Base-by-base conservation (phyloP, 2,113 vertebrate genomes). In the Cinclus cinclus region DNA sequence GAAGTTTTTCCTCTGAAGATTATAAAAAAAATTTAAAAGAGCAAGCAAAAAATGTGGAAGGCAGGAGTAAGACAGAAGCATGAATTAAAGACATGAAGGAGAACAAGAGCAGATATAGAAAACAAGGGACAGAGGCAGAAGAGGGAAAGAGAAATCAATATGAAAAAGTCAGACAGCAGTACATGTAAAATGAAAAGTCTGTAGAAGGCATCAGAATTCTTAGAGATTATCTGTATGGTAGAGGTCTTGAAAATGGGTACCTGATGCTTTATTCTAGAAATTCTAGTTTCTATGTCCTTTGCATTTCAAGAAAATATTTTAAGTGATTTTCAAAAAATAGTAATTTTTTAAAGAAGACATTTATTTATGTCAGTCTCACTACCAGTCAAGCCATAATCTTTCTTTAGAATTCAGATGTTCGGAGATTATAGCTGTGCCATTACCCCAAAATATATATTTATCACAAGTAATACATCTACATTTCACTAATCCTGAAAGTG, bases 361-460 rank as follows among this genome's bases (percentile, higher is more conserved):
- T 92, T 94, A 84, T 62, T 85, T 35, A 10, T 88, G 64, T 80
- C 55, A 79, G 80, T 69, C 56, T 80, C 58, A 56, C 28, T 69
- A 81, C 24, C 30, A 81, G 21, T 84, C 46, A 92, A 80, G 6
- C 62, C 25, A 63, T 63, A 69, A 92, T 95, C 50, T 97, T 91
- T 83, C 87, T 90, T 94, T 79, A 76, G 31, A 78, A 77, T 58
- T 86, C 78, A 96, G 88, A 59, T 96, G 80, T 95, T 92, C 92
- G 78, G 59, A 95, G 52, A 88, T 81, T 89, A 37, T 55, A 71
- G 35, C n/a, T 42, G 47, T 85, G n/a, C 33, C 70, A 39, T 91
- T 94, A 79, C 53, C 18, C 63, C 75, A 71, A 95, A 89, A 92
- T 58, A 47, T 28, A 77, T 93, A 94, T 96, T 92, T 80, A 75